Evolutionary conservation across 2,888 invertebrate species (phyloP), one percentile per base, ranked within the genome.

Genomic region (Coecobrya sp.): DNA sequence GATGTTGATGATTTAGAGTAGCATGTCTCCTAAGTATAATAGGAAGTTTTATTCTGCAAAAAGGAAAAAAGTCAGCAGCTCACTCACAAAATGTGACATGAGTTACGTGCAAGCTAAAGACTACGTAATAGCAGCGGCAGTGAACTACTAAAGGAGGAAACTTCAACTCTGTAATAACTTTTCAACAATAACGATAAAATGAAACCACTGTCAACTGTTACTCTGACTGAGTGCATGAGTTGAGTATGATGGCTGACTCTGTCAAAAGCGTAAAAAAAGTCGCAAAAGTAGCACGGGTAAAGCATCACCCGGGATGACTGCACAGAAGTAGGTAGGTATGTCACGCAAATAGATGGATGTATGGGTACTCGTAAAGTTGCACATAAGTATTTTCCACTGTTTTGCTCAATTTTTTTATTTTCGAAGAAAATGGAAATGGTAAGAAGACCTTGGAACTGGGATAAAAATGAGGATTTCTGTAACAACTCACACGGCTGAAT

Each of bases 131-230:
- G 25, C n/a, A 49, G 5, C 22, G 52, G 25, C 25, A 85, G 42
- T 36, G 85, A 85, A 68, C 65, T 42, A 65, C 27, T 16, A 13
- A 55, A 30, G 2, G 45, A 68, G 25, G 16, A 36, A 84, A 84
- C 84, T 84, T 62, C 22, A 62, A 22, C 36, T 70, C 19, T 2
- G 73, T 45, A 76, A 79, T 49, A 81, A 81, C 55, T 81, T 55
- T 55, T 30, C 27, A 55, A 59, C 55, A 81, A 81, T 81, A 81
- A 81, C 55, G 81, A 81, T 81, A 81, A 81, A 73, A 81, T 59
- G 30, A 55, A 55, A 81, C 81, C 55, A 81, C 81, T 81, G 81
- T 81, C 81, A 81, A 81, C 81, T 55, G 5, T 25, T 22, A 76
- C 73, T 81, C 30, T 49, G 52, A 30, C 55, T 30, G 45, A 76